Conservation (phyloP, 2,113 vertebrate genomes). For the Salminus brasiliensis region DNA sequence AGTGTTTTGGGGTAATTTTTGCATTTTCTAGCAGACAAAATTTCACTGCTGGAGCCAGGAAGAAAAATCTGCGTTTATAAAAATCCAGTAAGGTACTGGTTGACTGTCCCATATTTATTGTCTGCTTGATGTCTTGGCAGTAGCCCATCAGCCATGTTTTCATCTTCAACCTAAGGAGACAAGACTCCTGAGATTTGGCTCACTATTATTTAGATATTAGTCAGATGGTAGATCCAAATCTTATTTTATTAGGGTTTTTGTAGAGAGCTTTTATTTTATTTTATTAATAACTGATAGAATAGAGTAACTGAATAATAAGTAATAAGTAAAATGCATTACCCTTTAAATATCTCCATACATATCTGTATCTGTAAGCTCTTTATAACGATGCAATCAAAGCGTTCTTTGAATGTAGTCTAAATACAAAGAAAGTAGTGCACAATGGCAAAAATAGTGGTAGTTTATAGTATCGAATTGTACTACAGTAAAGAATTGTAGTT, state of each 20-base stretch:
- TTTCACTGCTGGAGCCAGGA: too few relatives aligned
- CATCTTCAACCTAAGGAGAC: neutral
- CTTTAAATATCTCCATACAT: neutral
- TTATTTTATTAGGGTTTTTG: neutral
- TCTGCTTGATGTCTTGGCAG: neutral
- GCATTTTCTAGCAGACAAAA: too few relatives aligned
- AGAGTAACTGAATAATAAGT: neutral
- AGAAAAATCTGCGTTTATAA: too few relatives aligned
- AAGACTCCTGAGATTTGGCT: neutral
- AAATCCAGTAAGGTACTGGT: too few relatives aligned
- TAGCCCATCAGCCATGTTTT: neutral
- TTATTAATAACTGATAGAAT: too few relatives aligned
- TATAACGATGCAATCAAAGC: neutral
- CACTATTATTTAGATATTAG: neutral
- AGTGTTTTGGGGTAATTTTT: too few relatives aligned
- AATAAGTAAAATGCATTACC: neutral
- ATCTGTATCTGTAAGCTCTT: neutral
- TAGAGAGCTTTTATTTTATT: too few relatives aligned
- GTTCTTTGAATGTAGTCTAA: neutral
- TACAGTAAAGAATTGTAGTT: neutral
- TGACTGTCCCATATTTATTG: neutral
- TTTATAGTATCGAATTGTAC: neutral
- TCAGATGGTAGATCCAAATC: neutral
- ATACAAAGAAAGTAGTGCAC: neutral
- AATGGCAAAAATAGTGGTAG: neutral